These are phyloP conservation scores for Bombus polaris DNA, from an alignment of 1,140 invertebrate genomes.

Conservation along the genomic window DNA sequence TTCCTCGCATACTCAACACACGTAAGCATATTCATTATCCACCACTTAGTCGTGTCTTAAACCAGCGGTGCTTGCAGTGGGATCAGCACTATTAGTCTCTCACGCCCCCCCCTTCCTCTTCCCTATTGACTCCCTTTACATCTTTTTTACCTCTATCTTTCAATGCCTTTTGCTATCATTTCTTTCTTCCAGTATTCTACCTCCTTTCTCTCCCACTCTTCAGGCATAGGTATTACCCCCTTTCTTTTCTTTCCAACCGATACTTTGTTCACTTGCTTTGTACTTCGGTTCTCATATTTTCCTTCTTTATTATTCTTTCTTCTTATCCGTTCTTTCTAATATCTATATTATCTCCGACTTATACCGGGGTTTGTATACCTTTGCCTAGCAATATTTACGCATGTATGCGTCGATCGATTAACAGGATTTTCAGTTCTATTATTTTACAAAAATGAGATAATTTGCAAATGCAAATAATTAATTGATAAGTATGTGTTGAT, in stretches of 20 bases:
- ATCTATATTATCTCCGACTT: neutral
- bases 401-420: neutral
- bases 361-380: neutral
- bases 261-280: conserved; percentile 20
- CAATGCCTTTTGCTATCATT: conserved; percentile 41
- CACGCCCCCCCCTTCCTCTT: conserved; percentile 39
- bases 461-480: no score
- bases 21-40: conserved; percentile 78
- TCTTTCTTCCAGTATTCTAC: conserved; percentile 13
- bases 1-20: conserved; percentile 73
- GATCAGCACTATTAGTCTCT: conserved; percentile 76
- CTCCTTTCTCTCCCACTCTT: neutral
- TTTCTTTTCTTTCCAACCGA: conserved; percentile 1
- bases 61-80: conserved; percentile 64
- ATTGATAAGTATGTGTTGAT: neutral
- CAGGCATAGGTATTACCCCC: neutral
- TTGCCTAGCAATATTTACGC: neutral
- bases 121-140: conserved; percentile 13
- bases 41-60: conserved; percentile 72
- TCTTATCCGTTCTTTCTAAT: neutral
- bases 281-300: neutral
- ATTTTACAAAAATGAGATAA: no score
- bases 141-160: conserved; percentile 38
- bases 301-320: neutral
- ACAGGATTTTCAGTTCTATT: neutral